Evolutionary conservation across 2,888 invertebrate species (phyloP).

Genomic region (Tipula vernalis): DNA sequence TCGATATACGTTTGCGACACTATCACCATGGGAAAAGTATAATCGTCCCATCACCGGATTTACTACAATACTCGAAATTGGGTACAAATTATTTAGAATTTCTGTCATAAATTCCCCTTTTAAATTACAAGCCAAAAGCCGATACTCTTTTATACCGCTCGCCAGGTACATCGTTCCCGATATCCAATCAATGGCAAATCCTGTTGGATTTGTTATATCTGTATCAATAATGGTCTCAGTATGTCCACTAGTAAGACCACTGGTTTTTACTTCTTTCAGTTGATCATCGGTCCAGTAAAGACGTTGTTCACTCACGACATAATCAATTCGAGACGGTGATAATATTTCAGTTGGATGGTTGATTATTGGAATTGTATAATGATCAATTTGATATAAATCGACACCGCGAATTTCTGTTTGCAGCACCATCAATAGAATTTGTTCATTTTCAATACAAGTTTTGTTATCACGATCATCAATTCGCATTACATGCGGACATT

Average conservation of each 20-base stretch:
- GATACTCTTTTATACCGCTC: constrained; percentile 38
- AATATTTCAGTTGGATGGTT: constrained; percentile 40
- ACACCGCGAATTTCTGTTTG: constrained; percentile 71
- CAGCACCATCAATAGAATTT: constrained; percentile 63
- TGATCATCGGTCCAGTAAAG: constrained; percentile 70
- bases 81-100: constrained; percentile 29
- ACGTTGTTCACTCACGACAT: constrained; percentile 47
- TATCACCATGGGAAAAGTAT: constrained; percentile 42
- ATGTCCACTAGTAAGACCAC: constrained; percentile 52
- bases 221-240: constrained; percentile 63
- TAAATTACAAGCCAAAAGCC: constrained; percentile 56
- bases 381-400: constrained; percentile 60
- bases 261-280: constrained; percentile 59
- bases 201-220: constrained; percentile 41
- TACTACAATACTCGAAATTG: constrained; percentile 53
- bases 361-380: constrained; percentile 71
- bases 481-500: constrained; percentile 80
- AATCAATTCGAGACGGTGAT: constrained; percentile 58
- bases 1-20: constrained; percentile 29
- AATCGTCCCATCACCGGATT: constrained; percentile 50
- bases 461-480: constrained; percentile 50
- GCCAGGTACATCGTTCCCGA: constrained; percentile 49
- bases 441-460: constrained; percentile 53
- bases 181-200: constrained; percentile 74
- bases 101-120: constrained; percentile 55